phyloP scores from a whole-genome alignment of 2,888 invertebrate genomes.

The Cheilosia scutellata region DNA sequence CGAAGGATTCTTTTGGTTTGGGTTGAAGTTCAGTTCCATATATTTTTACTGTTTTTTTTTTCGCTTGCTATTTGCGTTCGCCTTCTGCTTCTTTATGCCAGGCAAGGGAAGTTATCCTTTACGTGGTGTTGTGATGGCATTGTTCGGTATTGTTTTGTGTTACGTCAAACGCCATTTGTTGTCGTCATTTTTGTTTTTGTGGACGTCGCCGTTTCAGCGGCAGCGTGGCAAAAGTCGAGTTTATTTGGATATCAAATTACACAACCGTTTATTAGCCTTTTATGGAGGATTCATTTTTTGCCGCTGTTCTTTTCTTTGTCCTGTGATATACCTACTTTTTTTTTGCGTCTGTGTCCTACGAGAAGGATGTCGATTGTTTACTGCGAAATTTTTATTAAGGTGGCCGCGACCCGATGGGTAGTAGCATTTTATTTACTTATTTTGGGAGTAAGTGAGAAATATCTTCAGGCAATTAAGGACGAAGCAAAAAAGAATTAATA shows the following conservation, averaged over 20 bases:
- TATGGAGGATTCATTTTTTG: conserved; percentile 52
- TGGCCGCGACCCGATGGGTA: conserved; percentile 8
- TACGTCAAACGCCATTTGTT: conserved; percentile 38
- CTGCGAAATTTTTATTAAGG: conserved; percentile 23
- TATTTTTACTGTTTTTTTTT: conserved; percentile 19
- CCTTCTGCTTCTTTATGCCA: conserved; percentile 3
- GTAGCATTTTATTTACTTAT: conserved; percentile 38
- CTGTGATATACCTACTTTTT: neutral
- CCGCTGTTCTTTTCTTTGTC: conserved; percentile 8
- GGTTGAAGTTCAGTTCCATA: conserved; percentile 44
- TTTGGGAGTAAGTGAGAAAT: conserved; percentile 50
- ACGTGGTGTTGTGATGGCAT: conserved; percentile 51
- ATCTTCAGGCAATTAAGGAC: conserved; percentile 57
- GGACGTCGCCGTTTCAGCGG: conserved; percentile 11
- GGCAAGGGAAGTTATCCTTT: conserved; percentile 54
- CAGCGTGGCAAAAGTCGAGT: conserved; percentile 70
- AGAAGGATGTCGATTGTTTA: conserved; percentile 34
- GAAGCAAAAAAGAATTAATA: conserved; percentile 8
- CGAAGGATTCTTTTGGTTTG: conserved; percentile 22
- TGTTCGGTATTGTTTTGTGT: conserved; percentile 65
- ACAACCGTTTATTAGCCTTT: conserved; percentile 74
- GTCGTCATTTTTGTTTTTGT: conserved; percentile 10
- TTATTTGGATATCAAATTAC: conserved; percentile 76
- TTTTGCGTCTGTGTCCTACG: conserved; percentile 3
- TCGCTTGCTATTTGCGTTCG: neutral